These are phyloP conservation scores for Pseudococcus viburni DNA, from an alignment of 2,888 invertebrate species.

Conservation along the genomic window DNA sequence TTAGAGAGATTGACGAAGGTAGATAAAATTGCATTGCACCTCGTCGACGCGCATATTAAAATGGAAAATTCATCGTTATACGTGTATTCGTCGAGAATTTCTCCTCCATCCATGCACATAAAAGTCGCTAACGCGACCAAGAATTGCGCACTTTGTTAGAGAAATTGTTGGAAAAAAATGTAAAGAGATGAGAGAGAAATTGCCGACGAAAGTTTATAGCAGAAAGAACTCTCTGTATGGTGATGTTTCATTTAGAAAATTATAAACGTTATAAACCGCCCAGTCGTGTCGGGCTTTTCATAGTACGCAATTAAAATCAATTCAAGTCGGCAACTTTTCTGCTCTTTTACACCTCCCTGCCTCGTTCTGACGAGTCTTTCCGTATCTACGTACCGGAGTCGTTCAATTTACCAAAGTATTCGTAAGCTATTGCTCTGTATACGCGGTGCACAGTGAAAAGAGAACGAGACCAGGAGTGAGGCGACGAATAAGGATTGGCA, in stretches of 20 bases:
- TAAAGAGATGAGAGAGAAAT: not conserved
- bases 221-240: not conserved
- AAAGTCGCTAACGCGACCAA: too few relatives aligned
- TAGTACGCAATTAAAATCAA: conserved; percentile 8
- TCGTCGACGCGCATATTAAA: too few relatives aligned
- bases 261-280: conserved; percentile 10
- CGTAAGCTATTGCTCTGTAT: not conserved
- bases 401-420: not conserved
- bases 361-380: not conserved
- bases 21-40: too few relatives aligned
- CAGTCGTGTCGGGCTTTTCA: not conserved
- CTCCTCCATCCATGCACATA: too few relatives aligned
- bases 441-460: not conserved
- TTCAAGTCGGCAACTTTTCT: conserved; percentile 21
- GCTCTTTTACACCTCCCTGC: not conserved
- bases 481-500: too few relatives aligned
- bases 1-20: too few relatives aligned
- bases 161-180: too few relatives aligned
- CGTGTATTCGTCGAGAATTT: too few relatives aligned
- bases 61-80: too few relatives aligned
- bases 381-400: not conserved
- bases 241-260: conserved; percentile 21
- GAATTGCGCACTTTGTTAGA: too few relatives aligned
- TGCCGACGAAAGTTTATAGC: not conserved
- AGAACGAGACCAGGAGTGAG: not conserved